These are phyloP conservation scores for Epizoanthus illoricatus DNA, from an alignment of 92 coral and sea anemone species.

Conservation along the genomic window DNA sequence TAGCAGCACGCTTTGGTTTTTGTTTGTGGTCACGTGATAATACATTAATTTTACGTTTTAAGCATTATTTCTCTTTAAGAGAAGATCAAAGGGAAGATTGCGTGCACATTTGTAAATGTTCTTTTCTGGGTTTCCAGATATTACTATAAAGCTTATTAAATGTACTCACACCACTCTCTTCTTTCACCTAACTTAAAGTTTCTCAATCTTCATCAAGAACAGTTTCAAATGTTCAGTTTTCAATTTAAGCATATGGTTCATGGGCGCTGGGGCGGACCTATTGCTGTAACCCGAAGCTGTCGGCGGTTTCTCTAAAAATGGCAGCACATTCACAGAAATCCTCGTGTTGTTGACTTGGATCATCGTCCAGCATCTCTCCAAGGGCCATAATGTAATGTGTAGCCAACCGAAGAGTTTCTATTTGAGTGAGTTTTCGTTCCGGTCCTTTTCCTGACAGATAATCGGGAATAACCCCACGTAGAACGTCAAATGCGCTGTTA, in stretches of 20 bases:
- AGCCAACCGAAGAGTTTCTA: slow-evolving; percentile 90
- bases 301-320: slow-evolving; percentile 41
- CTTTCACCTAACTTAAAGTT: background rate
- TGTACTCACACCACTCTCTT: background rate
- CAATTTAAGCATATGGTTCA: background rate
- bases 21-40: slow-evolving; percentile 15
- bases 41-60: slow-evolving; percentile 11
- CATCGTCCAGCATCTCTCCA: slow-evolving; percentile 90
- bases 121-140: slow-evolving; percentile 20
- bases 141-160: background rate
- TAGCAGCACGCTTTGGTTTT: background rate
- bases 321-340: slow-evolving; percentile 76
- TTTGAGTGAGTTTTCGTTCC: slow-evolving; percentile 92
- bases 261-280: background rate
- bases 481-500: slow-evolving; percentile 94
- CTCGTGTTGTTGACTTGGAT: slow-evolving; percentile 50
- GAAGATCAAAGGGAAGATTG: slow-evolving; percentile 15
- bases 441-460: slow-evolving; percentile 98
- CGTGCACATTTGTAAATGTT: slow-evolving; percentile 15
- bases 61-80: slow-evolving; percentile 11
- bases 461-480: slow-evolving; percentile 95
- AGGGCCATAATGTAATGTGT: slow-evolving; percentile 94
- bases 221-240: background rate
- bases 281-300: slow-evolving; percentile 9
- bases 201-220: background rate